Evolutionary conservation across 2,113 vertebrate genomes (phyloP).

Genomic region (Ceuthmochares aereus): DNA sequence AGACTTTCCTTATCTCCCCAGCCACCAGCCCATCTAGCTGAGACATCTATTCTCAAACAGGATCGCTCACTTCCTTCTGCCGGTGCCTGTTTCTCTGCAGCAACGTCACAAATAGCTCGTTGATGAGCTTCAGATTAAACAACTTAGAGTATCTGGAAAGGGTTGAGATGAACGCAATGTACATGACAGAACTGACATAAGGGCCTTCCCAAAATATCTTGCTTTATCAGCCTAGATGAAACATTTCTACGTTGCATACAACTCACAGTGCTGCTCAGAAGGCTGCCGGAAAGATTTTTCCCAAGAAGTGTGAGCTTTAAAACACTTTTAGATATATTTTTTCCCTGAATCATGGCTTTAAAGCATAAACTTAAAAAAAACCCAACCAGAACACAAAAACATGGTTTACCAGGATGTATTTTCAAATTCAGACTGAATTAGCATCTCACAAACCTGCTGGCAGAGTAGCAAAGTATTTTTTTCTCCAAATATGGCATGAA

Average conservation of each 20-base stretch:
- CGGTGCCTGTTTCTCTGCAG: background rate
- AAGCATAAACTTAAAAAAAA: background rate
- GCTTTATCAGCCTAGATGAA: background rate
- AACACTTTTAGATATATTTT: background rate
- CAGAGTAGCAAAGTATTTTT: background rate
- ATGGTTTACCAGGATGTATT: background rate
- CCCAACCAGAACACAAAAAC: background rate
- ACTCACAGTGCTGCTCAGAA: background rate
- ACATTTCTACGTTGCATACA: background rate
- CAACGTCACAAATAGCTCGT: background rate
- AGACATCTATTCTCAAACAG: slow-evolving; percentile 27
- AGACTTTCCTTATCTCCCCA: slow-evolving; percentile 16
- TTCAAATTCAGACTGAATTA: background rate
- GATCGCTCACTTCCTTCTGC: background rate
- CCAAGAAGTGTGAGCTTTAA: background rate
- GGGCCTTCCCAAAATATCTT: background rate
- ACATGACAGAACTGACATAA: fast-evolving
- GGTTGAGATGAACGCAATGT: background rate
- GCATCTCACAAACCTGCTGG: background rate
- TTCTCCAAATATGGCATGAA: background rate
- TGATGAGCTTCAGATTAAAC: background rate
- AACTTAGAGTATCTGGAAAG: background rate
- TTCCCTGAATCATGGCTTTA: background rate
- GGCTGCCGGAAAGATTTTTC: background rate
- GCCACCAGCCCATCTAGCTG: background rate